phyloP scores from a whole-genome alignment of 2,797 vertebrate genomes.

The Astyanax mexicanus region DNA sequence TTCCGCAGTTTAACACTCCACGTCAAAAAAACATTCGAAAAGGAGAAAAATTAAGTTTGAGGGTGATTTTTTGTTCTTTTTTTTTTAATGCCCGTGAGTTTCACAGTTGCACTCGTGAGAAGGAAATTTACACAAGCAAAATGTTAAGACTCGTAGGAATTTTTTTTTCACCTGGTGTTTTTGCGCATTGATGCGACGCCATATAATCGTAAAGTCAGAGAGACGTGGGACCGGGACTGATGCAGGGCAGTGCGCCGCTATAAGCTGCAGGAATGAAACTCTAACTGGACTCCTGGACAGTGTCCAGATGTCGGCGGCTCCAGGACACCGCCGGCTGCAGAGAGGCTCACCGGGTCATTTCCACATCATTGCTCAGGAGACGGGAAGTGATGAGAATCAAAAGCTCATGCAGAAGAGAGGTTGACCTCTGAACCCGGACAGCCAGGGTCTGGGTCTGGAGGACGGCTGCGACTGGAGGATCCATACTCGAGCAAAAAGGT shows the following conservation, averaged over 20 bases:
- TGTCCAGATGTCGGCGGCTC: background rate
- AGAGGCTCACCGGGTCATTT: constrained; percentile 3
- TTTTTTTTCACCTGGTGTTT: too few species aligned
- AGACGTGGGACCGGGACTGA: too few species aligned
- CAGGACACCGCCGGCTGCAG: background rate
- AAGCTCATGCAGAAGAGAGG: constrained; percentile 13
- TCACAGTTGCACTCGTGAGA: too few species aligned
- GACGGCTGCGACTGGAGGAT: background rate
- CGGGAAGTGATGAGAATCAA: constrained; percentile 3
- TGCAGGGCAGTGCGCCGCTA: background rate
- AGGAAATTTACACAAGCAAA: too few species aligned
- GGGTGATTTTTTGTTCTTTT: too few species aligned
- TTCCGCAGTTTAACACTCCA: too few species aligned
- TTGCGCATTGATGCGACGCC: too few species aligned
- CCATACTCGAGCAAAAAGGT: background rate
- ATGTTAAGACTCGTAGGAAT: too few species aligned
- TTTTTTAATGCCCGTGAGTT: too few species aligned
- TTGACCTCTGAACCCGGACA: constrained; percentile 6
- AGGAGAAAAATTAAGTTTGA: too few species aligned
- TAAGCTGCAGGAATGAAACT: background rate
- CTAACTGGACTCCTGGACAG: constrained; percentile 1
- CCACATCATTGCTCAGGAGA: constrained; percentile 7
- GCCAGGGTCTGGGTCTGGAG: background rate
- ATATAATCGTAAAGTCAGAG: too few species aligned
- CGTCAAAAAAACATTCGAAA: too few species aligned